Conservation (phyloP, 2,797 vertebrate species). For the Pangasius mekongensis region DNA sequence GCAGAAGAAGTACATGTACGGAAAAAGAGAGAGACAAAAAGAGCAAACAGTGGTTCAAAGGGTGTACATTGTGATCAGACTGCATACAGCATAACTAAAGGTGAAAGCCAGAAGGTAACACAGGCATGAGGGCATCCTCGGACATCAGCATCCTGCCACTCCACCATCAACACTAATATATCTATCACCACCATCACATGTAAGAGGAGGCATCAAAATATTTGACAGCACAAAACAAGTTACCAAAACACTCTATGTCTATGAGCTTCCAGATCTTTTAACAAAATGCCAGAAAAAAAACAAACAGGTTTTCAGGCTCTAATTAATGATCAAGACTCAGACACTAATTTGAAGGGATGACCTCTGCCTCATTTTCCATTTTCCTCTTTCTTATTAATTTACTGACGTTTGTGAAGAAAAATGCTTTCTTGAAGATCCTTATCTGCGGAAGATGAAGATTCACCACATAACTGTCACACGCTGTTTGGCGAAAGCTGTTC, state of each 20-base stretch:
- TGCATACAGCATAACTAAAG: not conserved
- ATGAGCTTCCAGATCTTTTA: not conserved
- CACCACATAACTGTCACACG: not conserved
- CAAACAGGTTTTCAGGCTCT: not conserved
- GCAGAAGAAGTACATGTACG: not conserved
- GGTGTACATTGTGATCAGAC: not conserved
- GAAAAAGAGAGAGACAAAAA: not conserved
- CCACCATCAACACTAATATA: not conserved
- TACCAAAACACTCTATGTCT: not conserved
- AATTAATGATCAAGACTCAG: not conserved
- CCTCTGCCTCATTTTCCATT: constrained; percentile 17
- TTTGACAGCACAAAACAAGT: not conserved
- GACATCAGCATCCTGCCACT: not conserved
- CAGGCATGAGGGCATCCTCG: not conserved
- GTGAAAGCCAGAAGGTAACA: not conserved
- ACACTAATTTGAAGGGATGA: constrained; percentile 13
- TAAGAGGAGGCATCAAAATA: not conserved
- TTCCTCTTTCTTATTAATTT: constrained; percentile 21
- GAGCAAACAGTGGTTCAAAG: not conserved
- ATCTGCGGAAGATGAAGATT: not conserved
- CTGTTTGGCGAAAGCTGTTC: not conserved
- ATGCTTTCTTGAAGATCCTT: not conserved
- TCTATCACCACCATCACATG: not conserved
- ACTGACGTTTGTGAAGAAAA: not conserved
- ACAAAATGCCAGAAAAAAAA: not conserved